phyloP scores from a whole-genome alignment of 2,113 vertebrate species.

The Pardalotus punctatus region DNA sequence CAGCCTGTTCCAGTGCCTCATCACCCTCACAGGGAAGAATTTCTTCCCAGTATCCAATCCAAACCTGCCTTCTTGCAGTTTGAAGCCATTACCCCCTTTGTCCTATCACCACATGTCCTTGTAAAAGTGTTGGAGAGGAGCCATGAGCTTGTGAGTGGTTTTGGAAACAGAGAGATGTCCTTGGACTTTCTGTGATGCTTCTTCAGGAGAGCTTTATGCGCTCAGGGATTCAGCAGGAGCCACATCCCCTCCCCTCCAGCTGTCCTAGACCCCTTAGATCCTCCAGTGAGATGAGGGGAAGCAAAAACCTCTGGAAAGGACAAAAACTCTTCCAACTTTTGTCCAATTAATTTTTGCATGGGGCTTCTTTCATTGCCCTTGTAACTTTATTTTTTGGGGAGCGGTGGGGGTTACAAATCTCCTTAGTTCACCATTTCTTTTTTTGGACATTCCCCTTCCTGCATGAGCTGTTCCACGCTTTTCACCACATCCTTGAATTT shows the following conservation, averaged over 20 bases:
- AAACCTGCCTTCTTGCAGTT: not conserved
- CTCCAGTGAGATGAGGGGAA: not conserved
- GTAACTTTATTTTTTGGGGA: not conserved
- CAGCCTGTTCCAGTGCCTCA: accelerated
- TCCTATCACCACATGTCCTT: not conserved
- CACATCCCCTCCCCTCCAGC: not conserved
- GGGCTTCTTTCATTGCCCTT: not conserved
- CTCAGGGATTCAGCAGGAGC: not conserved
- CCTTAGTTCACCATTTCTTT: not conserved
- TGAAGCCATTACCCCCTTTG: not conserved
- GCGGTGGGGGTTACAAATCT: not conserved
- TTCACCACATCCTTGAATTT: not conserved
- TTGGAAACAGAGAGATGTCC: not conserved
- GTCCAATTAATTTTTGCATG: not conserved
- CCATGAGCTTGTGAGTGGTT: not conserved
- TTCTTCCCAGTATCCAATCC: not conserved
- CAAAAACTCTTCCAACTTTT: not conserved
- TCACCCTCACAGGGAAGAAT: not conserved
- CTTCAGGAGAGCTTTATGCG: not conserved
- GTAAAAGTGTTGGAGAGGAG: not conserved
- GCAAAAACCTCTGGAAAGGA: not conserved
- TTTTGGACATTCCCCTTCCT: not conserved
- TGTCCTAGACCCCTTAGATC: not conserved
- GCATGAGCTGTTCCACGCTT: not conserved
- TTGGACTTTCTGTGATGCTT: not conserved